Conservation (phyloP, 2,113 vertebrate genomes). For the Ochotona princeps region DNA sequence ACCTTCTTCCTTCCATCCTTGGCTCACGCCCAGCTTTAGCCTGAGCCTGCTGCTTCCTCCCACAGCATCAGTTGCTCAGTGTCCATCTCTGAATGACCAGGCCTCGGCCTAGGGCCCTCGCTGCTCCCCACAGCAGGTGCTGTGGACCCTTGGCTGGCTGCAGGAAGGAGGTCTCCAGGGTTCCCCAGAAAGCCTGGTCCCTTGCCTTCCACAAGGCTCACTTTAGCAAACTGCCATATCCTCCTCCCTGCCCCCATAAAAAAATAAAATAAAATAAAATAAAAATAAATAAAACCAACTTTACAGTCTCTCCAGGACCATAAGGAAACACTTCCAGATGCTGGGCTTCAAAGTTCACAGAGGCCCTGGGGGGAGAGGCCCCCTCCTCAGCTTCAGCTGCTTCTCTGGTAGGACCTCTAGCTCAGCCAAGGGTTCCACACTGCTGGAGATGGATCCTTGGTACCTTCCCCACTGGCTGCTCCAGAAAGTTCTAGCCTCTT, state of each 20-base stretch:
- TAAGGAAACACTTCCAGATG: slow-evolving; percentile 8
- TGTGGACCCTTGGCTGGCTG: neutral
- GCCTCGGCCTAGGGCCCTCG: neutral
- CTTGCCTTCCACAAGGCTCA: neutral
- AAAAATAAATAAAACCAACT: neutral
- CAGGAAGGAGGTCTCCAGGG: neutral
- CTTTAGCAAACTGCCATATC: neutral
- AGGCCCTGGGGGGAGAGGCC: neutral
- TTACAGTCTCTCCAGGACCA: slow-evolving; percentile 11
- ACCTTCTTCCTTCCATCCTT: neutral
- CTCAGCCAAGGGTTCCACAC: neutral
- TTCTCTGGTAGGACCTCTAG: neutral
- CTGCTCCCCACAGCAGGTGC: neutral
- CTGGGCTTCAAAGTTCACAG: slow-evolving; percentile 55
- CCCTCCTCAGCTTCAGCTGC: neutral
- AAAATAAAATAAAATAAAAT: neutral
- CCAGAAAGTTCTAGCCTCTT: neutral
- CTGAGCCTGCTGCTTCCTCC: neutral
- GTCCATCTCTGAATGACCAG: neutral
- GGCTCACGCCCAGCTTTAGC: neutral
- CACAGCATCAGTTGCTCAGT: neutral
- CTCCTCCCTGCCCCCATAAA: neutral
- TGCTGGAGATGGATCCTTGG: rapidly evolving
- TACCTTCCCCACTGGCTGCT: neutral
- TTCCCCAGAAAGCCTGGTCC: neutral